Percentiles rank a stretch among this genome's conserved stretches.
Evolutionary conservation across 2,888 invertebrate species (phyloP).

Genomic region (Apocheima hispidaria): DNA sequence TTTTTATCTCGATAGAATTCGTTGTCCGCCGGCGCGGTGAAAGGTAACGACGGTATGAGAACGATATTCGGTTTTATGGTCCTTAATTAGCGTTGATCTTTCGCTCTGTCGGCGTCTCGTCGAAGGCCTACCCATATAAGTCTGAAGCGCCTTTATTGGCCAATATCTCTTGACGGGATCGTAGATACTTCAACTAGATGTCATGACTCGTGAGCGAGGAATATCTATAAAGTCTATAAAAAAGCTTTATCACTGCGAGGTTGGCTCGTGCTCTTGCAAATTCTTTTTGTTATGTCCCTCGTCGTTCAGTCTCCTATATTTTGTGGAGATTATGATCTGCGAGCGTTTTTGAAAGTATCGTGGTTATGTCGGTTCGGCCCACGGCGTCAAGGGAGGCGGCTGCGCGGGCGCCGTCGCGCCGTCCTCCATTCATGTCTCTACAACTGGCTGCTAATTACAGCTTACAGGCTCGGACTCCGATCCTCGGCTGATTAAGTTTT

Average conservation of each 20-base stretch:
- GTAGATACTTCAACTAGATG: conserved; percentile 70
- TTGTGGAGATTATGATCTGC: conserved; percentile 38
- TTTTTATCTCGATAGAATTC: conserved; percentile 67
- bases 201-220: conserved; percentile 55
- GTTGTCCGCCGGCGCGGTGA: conserved; percentile 68
- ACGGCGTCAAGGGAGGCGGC: conserved; percentile 56
- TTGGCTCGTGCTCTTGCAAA: conserved; percentile 37
- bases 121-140: conserved; percentile 67
- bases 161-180: conserved; percentile 66
- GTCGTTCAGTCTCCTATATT: conserved; percentile 22
- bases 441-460: conserved; percentile 79
- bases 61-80: conserved; percentile 81
- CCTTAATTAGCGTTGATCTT: conserved; percentile 81
- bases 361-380: conserved; percentile 56
- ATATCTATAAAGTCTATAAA: conserved; percentile 58
- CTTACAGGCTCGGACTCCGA: conserved; percentile 57
- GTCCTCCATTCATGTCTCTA: conserved; percentile 76
- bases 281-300: conserved; percentile 9
- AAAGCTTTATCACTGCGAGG: conserved; percentile 53
- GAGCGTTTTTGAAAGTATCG: conserved; percentile 33
- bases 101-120: conserved; percentile 70
- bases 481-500: conserved; percentile 74
- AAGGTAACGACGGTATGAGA: conserved; percentile 75
- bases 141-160: conserved; percentile 69
- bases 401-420: conserved; percentile 57